Percentiles rank a stretch among this genome's conserved stretches.
Evolutionary conservation across 1,140 invertebrate genomes (phyloP).

Genomic region (Aphelenchoides besseyi): DNA sequence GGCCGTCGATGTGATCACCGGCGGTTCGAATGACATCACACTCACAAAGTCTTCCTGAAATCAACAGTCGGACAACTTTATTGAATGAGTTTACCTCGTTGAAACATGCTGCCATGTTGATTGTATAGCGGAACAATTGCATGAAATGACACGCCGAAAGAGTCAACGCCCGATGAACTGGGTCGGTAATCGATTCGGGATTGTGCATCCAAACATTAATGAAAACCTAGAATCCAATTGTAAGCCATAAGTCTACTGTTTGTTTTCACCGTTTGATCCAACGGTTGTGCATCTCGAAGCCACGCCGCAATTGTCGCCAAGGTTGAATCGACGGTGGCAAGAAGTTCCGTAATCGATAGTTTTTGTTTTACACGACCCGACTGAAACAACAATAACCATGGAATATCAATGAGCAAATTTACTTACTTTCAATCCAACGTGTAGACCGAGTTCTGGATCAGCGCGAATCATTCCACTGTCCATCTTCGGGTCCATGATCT

Average conservation of each 20-base stretch:
- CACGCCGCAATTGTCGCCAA: slow-evolving; percentile 37
- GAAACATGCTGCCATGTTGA: slow-evolving; percentile 30
- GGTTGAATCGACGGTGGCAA: slow-evolving; percentile 36
- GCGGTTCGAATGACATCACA: not conserved
- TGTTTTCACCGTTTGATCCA: slow-evolving; percentile 48
- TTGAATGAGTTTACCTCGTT: slow-evolving; percentile 19
- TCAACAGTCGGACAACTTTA: slow-evolving; percentile 23
- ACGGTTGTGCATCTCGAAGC: slow-evolving; percentile 38
- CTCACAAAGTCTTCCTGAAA: slow-evolving; percentile 34
- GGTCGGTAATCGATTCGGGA: slow-evolving; percentile 29
- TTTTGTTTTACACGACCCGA: slow-evolving; percentile 22
- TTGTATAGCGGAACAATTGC: slow-evolving; percentile 20
- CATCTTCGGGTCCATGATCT: slow-evolving; percentile 50
- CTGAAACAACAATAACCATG: slow-evolving; percentile 7
- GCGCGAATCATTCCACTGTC: slow-evolving; percentile 35
- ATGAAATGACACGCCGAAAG: slow-evolving; percentile 11
- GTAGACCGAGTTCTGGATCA: slow-evolving; percentile 26
- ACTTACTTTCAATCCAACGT: slow-evolving; percentile 12
- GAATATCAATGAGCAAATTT: not conserved
- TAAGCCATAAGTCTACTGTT: not conserved
- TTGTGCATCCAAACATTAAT: slow-evolving; percentile 38
- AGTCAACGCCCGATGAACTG: slow-evolving; percentile 23
- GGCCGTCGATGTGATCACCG: not conserved
- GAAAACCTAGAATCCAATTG: slow-evolving; percentile 26
- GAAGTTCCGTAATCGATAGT: slow-evolving; percentile 21